Conservation (phyloP, 2,797 vertebrate species). For the Myotis planiceps region DNA sequence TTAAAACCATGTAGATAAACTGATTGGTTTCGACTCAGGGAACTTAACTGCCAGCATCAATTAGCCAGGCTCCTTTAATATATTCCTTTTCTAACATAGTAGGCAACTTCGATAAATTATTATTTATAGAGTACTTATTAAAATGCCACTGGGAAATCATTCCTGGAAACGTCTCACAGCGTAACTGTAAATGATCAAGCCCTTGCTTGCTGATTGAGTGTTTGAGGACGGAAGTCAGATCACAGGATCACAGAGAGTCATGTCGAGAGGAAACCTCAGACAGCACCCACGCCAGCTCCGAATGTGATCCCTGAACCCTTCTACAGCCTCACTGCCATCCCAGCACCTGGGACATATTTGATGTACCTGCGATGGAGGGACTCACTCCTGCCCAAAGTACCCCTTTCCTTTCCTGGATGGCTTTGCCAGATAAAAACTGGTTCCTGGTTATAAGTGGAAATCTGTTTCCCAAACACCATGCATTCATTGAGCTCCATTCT, state of each 20-base stretch:
- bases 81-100: conserved; percentile 66
- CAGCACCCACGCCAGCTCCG: neutral
- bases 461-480: neutral
- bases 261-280: neutral
- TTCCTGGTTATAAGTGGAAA: neutral
- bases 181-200: conserved; percentile 87
- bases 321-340: neutral
- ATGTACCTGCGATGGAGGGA: neutral
- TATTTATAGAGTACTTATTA: conserved; percentile 89
- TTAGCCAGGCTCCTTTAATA: conserved; percentile 75
- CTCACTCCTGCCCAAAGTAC: neutral
- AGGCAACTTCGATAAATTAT: conserved; percentile 84
- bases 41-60: conserved; percentile 79
- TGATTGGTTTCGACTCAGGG: conserved; percentile 76
- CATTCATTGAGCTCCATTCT: neutral
- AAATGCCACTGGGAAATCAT: conserved; percentile 88
- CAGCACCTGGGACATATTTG: neutral
- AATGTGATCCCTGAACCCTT: neutral
- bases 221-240: conserved; percentile 80
- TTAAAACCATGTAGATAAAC: conserved; percentile 75
- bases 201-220: conserved; percentile 84
- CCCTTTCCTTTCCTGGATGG: neutral
- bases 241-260: conserved; percentile 38
- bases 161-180: conserved; percentile 87
- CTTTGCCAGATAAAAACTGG: neutral